These are phyloP conservation scores for Ictalurus furcatus DNA, from an alignment of 2,113 vertebrate genomes.

Conservation along the genomic window DNA sequence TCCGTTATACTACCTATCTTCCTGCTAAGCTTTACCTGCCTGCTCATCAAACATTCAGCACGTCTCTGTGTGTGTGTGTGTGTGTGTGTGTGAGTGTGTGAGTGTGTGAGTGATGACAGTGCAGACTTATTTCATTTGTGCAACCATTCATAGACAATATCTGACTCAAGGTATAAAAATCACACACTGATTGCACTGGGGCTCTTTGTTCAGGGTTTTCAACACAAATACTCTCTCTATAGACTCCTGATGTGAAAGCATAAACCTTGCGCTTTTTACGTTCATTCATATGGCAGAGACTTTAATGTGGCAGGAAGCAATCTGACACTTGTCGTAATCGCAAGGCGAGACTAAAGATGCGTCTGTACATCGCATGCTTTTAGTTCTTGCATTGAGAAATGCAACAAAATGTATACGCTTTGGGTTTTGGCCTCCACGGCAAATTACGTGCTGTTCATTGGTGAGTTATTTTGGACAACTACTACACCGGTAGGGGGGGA, in stretches of 20 bases:
- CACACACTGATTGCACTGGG: not conserved
- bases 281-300: not conserved
- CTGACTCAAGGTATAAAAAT: slow-evolving; percentile 31
- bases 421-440: not conserved
- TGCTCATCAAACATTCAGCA: slow-evolving; percentile 35
- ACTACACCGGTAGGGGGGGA: too few relatives aligned
- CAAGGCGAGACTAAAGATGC: not conserved
- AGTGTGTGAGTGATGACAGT: slow-evolving; percentile 36
- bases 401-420: not conserved
- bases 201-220: not conserved
- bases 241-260: not conserved
- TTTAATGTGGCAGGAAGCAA: not conserved
- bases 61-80: not conserved
- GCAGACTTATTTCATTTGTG: slow-evolving; percentile 29
- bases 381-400: not conserved
- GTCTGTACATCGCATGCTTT: not conserved
- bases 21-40: slow-evolving; percentile 37
- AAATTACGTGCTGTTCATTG: not conserved
- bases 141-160: slow-evolving; percentile 8
- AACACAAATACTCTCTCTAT: not conserved
- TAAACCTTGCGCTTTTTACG: slow-evolving; percentile 6
- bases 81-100: not conserved
- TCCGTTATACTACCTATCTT: slow-evolving; percentile 26
- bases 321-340: not conserved
- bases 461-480: not conserved